Percentiles rank a stretch among this genome's conserved stretches.
phyloP scores from a whole-genome alignment of 2,797 vertebrate genomes.

The Sebastes nivosus region DNA sequence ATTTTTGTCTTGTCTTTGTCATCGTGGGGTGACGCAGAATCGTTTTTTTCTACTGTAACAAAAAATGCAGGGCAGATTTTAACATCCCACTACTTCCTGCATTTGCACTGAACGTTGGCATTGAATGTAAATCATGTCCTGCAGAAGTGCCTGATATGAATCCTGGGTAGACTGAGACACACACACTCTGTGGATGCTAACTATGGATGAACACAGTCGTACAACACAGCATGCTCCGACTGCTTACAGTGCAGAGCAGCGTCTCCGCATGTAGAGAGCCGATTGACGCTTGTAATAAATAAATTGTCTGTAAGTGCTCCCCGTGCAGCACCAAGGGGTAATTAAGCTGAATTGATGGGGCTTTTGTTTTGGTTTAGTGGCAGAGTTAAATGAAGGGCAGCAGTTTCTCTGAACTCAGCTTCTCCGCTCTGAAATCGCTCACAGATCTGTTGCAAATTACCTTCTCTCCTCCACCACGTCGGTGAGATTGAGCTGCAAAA shows the following conservation, averaged over 20 bases:
- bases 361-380: slow-evolving; percentile 69
- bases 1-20: not conserved
- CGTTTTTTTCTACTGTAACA: not conserved
- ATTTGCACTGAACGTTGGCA: not conserved
- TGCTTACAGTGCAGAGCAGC: slow-evolving; percentile 25
- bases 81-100: not conserved
- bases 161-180: not conserved
- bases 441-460: slow-evolving; percentile 44
- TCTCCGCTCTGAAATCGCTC: slow-evolving; percentile 33
- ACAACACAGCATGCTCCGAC: not conserved
- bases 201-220: not conserved
- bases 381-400: slow-evolving; percentile 71
- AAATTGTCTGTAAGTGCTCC: slow-evolving; percentile 64
- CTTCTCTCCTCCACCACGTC: slow-evolving; percentile 23
- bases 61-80: not conserved
- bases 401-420: slow-evolving; percentile 48
- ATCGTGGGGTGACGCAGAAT: not conserved
- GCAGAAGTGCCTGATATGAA: not conserved
- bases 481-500: slow-evolving; percentile 31
- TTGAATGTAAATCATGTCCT: not conserved
- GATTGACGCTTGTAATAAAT: slow-evolving; percentile 63
- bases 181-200: not conserved
- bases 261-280: not conserved
- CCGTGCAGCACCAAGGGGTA: slow-evolving; percentile 46
- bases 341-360: slow-evolving; percentile 71